Percentiles rank a stretch among this genome's conserved stretches.
phyloP scores from a whole-genome alignment of 2,113 vertebrate genomes.

The Callorhinus ursinus region DNA sequence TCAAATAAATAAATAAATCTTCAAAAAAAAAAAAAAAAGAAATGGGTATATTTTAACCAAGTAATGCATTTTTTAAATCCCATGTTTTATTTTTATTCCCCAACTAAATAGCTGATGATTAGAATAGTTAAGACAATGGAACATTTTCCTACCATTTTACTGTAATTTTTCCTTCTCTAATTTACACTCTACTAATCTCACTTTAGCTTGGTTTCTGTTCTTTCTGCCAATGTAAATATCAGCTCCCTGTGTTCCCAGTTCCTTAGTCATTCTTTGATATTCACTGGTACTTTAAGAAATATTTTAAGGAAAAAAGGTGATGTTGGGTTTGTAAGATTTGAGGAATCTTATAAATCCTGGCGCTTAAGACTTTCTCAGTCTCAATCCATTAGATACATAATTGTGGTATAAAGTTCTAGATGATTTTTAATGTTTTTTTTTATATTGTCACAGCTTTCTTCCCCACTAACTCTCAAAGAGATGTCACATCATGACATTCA shows the following conservation, averaged over 20 bases:
- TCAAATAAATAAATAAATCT: no score
- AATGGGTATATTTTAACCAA: neutral
- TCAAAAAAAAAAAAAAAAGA: neutral
- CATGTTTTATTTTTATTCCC: constrained; percentile 3
- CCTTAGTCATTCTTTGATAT: constrained; percentile 8
- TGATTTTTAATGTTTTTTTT: neutral
- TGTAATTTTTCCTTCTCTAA: neutral
- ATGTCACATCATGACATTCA: neutral
- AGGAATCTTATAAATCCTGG: neutral
- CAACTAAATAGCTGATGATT: neutral
- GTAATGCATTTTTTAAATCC: neutral
- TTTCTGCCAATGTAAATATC: neutral
- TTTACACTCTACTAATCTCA: neutral
- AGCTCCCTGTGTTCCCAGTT: neutral
- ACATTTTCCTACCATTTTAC: neutral
- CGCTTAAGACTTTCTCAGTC: neutral
- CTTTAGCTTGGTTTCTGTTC: neutral
- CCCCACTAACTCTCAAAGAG: neutral
- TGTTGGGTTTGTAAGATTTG: neutral
- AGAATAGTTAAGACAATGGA: neutral
- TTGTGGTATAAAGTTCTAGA: neutral
- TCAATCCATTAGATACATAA: neutral
- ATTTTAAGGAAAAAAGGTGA: neutral
- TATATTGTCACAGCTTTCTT: neutral
- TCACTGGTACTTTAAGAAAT: neutral